These are phyloP conservation scores for Danio kyathit DNA, from an alignment of 2,797 vertebrate species.

Conservation along the genomic window DNA sequence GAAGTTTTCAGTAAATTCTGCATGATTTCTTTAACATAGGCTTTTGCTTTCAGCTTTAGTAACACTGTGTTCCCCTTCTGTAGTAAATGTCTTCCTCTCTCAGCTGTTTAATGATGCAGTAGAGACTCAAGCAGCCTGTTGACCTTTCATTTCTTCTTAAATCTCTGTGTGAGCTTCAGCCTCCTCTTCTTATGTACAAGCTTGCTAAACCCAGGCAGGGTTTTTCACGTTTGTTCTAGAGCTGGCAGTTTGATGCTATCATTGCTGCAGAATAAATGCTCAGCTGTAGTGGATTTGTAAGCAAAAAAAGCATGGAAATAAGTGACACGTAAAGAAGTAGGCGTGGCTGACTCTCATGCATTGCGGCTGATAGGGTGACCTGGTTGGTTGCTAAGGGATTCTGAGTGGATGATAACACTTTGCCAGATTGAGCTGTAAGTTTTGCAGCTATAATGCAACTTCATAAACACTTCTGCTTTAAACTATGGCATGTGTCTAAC, in stretches of 20 bases:
- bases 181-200: not conserved
- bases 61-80: not conserved
- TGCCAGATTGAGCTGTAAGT: not conserved
- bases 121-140: conserved; percentile 6
- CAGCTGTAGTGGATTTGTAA: too few species aligned
- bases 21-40: too few species aligned
- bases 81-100: not conserved
- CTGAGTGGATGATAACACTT: conserved; percentile 1
- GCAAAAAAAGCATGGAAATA: too few species aligned
- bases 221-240: not conserved
- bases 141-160: conserved; percentile 26
- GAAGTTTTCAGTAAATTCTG: too few species aligned
- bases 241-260: too few species aligned
- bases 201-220: not conserved
- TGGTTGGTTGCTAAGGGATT: not conserved
- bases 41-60: not conserved
- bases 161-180: not conserved
- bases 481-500: not conserved
- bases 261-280: too few species aligned
- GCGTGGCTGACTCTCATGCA: too few species aligned
- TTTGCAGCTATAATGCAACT: conserved; percentile 6
- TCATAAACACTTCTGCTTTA: not conserved
- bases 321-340: too few species aligned
- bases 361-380: too few species aligned
- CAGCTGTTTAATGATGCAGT: not conserved